These are phyloP conservation scores for Hemibagrus guttatus DNA, from an alignment of 2,797 vertebrate genomes.

Conservation along the genomic window DNA sequence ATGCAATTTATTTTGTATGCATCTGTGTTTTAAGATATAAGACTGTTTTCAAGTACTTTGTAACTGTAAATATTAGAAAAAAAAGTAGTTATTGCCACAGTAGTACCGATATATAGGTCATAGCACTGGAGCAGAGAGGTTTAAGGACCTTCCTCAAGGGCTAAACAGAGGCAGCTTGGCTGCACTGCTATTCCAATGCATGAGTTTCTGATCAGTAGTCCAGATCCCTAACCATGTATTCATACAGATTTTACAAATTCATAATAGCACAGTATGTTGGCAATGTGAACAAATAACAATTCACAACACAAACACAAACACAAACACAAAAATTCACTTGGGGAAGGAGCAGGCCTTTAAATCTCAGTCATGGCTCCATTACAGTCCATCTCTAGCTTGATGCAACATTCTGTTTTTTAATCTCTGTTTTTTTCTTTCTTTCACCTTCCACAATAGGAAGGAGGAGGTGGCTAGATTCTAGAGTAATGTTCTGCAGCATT, in stretches of 20 bases:
- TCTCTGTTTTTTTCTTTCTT: not conserved
- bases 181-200: not conserved
- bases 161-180: not conserved
- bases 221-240: not conserved
- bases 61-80: not conserved
- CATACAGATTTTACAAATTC: not conserved
- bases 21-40: not conserved
- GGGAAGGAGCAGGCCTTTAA: not conserved
- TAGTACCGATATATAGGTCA: not conserved
- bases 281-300: not conserved
- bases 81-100: not conserved
- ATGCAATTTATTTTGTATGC: too few species aligned
- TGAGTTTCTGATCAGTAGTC: not conserved
- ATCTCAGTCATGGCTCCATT: not conserved
- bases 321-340: not conserved
- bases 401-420: not conserved
- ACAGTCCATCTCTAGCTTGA: not conserved
- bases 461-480: not conserved
- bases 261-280: not conserved
- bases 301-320: not conserved
- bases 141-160: not conserved
- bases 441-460: not conserved
- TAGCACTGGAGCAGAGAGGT: not conserved
- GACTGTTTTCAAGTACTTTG: not conserved
- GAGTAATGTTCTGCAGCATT: slow-evolving; percentile 16